A percentile compares a stretch with the other conserved stretches of the same genome.
Evolutionary conservation across 2,113 vertebrate genomes (phyloP).

Genomic region (Strix uralensis): DNA sequence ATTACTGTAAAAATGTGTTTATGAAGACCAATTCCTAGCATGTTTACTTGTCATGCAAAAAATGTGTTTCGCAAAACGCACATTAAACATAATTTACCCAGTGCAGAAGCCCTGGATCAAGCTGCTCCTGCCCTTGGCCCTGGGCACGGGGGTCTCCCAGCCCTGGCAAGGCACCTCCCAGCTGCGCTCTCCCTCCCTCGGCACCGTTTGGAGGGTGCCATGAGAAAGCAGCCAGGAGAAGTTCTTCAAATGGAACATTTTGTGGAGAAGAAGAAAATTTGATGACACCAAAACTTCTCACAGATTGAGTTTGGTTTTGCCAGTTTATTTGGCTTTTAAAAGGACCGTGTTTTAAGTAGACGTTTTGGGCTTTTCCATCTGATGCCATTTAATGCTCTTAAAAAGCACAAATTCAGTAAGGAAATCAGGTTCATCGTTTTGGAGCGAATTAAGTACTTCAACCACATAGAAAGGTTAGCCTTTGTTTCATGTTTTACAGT

Average conservation of each 20-base stretch:
- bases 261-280: neutral
- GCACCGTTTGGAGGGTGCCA: neutral
- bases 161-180: neutral
- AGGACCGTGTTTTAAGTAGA: neutral
- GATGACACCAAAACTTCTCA: neutral
- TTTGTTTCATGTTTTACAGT: neutral
- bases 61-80: neutral
- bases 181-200: fast-evolving
- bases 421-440: neutral
- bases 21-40: constrained; percentile 20
- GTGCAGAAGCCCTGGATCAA: neutral
- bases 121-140: neutral
- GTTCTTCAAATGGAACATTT: neutral
- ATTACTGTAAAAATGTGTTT: neutral
- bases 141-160: neutral
- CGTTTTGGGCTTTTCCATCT: neutral
- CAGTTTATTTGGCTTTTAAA: neutral
- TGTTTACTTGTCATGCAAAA: neutral
- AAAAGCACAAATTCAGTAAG: neutral
- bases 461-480: neutral
- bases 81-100: neutral
- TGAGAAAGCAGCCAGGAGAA: neutral
- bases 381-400: neutral
- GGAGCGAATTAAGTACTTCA: neutral
- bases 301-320: neutral